These are phyloP conservation scores for Arenicola marina DNA, from an alignment of 2,888 invertebrate genomes.

Conservation along the genomic window DNA sequence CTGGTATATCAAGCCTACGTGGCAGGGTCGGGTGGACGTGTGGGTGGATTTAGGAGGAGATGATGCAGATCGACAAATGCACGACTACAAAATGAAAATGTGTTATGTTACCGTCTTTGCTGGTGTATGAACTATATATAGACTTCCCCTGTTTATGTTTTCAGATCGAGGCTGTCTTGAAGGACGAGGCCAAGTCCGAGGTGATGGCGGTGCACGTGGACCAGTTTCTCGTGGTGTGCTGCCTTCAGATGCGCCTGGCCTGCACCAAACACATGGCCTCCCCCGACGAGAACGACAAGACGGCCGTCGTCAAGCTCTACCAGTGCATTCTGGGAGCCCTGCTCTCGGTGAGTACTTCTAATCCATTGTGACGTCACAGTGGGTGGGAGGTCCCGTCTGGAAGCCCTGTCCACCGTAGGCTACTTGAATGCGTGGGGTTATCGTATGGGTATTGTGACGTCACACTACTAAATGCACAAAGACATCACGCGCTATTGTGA, in stretches of 20 bases:
- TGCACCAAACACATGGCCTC: slow-evolving; percentile 58
- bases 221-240: slow-evolving; percentile 70
- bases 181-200: slow-evolving; percentile 56
- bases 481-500: too few relatives aligned
- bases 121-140: background rate
- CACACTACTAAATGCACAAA: too few relatives aligned
- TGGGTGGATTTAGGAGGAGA: too few relatives aligned
- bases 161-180: slow-evolving; percentile 72
- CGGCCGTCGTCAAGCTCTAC: slow-evolving; percentile 59
- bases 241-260: slow-evolving; percentile 70
- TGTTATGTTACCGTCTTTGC: background rate
- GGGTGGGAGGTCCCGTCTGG: too few relatives aligned
- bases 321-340: slow-evolving; percentile 57
- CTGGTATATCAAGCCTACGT: too few relatives aligned
- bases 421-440: too few relatives aligned
- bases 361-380: background rate
- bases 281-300: slow-evolving; percentile 58
- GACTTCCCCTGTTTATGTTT: slow-evolving; percentile 7
- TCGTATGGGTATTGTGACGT: too few relatives aligned
- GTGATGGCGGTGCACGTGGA: slow-evolving; percentile 69
- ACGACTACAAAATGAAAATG: too few relatives aligned
- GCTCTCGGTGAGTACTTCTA: slow-evolving; percentile 40
- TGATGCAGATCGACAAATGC: too few relatives aligned
- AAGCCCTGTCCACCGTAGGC: too few relatives aligned
- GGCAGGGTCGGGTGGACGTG: too few relatives aligned